phyloP scores from a whole-genome alignment of 2,113 vertebrate species.

The Eurystomus gularis region DNA sequence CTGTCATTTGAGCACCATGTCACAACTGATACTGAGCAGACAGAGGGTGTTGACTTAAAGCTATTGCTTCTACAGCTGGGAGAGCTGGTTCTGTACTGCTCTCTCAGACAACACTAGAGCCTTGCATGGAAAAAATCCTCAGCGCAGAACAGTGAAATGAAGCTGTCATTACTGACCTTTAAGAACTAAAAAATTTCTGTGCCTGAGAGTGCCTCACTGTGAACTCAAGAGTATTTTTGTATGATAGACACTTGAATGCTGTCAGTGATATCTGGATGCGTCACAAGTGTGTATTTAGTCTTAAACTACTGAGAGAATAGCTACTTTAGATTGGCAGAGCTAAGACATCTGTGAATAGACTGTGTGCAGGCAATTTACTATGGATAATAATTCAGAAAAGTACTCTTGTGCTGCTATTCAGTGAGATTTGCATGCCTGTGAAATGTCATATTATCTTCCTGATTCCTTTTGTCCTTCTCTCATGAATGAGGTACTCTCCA shows the following conservation, averaged over 20 bases:
- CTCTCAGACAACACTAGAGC: background rate
- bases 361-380: background rate
- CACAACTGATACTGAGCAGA: background rate
- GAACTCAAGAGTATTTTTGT: background rate
- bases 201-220: background rate
- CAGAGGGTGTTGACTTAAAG: background rate
- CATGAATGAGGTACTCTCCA: conserved; percentile 39
- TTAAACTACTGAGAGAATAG: background rate
- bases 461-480: background rate
- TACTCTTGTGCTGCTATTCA: background rate
- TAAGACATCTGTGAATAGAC: background rate
- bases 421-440: background rate
- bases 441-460: conserved; percentile 47
- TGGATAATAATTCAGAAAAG: background rate
- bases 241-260: background rate
- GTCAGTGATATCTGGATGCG: background rate
- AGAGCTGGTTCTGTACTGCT: background rate
- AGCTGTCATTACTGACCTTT: background rate
- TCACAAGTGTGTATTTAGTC: background rate
- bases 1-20: background rate
- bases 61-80: background rate
- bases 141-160: background rate
- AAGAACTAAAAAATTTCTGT: background rate
- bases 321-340: background rate
- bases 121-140: background rate